Evolutionary conservation across 2,113 vertebrate species (phyloP), one percentile per base, ranked within the genome.

Genomic region (Alaudala cheleensis): DNA sequence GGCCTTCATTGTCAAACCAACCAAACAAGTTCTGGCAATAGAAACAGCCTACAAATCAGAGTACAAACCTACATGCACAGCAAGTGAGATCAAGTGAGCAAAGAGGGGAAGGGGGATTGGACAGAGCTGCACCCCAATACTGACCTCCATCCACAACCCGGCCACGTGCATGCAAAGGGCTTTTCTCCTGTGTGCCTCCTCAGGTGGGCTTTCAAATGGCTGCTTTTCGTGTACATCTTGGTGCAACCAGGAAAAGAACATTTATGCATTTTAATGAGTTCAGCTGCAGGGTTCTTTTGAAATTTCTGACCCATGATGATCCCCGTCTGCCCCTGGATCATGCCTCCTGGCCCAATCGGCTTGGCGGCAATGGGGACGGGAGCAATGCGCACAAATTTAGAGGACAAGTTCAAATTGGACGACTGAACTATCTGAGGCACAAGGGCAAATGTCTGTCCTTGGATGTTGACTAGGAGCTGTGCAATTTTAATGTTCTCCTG

Each of bases 151-250:
- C 99, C 99, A 4, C 99, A 99, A 62, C 98, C 99, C 0, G 99
- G 99, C 99, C 99, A 99, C 42, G 98, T 99, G 97, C 99, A 99
- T 1, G 99, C 99, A 40, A 99, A 99, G 26, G 99, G 99, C 92
- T 99, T 99, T 95, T 99, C 99, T 86, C 99, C 99, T 0, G 99
- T 99, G 96, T 99, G 99, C 84, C 99, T 98, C 92, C 99, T 98
- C 94, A 99, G 98, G 96, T 99, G 99, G 60, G 99, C 99, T 97
- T 99, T 99, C 88, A 99, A 98, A 92, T 99, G 99, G 95, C 99
- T 99, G 97, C 99, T 99, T 96, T 99, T 99, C 17, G 99, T 99
- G 98, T 99, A 99, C 99, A 99, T 99, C 98, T 99, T 99, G 97
- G 98, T 98, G 97, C 99, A 99, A 76, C 99, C 99, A 2, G 99